phyloP scores from a whole-genome alignment of 2,113 vertebrate genomes.

The Microcebus jonahi region DNA sequence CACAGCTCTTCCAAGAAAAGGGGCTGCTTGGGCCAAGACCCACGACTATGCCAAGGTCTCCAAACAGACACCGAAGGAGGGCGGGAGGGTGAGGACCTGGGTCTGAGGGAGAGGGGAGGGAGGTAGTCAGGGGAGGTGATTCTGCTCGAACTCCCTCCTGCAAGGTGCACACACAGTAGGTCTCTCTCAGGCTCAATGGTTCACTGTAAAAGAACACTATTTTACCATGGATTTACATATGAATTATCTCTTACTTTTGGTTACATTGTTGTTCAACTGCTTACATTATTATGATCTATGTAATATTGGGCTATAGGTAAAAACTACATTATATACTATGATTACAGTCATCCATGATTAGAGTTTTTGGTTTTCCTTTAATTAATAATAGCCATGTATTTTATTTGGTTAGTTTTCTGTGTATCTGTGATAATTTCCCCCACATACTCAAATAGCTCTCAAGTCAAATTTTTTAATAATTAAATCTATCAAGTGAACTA shows the following conservation, averaged over 20 bases:
- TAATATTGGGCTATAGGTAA: background rate
- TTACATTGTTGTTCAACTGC: background rate
- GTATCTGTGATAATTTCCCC: background rate
- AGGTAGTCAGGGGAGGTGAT: background rate
- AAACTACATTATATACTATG: background rate
- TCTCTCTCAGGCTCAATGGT: background rate
- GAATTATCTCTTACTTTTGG: background rate
- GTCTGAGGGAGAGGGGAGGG: background rate
- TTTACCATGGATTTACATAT: background rate
- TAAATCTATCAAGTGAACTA: background rate
- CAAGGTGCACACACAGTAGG: background rate
- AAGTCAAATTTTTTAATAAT: background rate
- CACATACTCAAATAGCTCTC: background rate
- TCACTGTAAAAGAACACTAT: background rate
- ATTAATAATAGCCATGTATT: background rate
- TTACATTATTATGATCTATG: background rate
- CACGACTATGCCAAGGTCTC: background rate
- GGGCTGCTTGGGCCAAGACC: background rate
- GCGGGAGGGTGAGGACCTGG: background rate
- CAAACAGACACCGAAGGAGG: background rate
- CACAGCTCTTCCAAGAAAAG: background rate
- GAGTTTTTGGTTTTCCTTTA: background rate
- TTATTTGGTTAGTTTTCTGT: background rate
- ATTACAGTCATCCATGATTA: background rate
- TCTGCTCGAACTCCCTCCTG: conserved; percentile 79